Conservation (phyloP, 2,888 invertebrate species). For the Amorpha juglandis region DNA sequence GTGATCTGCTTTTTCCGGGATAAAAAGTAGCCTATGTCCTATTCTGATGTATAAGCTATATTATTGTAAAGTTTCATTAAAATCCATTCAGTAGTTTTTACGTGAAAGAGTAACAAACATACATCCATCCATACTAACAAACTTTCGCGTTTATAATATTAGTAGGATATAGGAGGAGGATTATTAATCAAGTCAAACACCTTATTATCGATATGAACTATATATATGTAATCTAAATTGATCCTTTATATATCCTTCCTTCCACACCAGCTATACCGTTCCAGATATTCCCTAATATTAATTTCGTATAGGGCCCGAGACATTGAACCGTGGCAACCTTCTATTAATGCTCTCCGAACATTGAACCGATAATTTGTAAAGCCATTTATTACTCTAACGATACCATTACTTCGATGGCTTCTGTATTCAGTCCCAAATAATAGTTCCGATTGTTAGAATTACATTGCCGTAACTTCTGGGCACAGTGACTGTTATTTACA, state of each 20-base stretch:
- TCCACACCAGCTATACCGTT: neutral
- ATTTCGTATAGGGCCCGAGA: neutral
- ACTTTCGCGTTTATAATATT: too few species aligned
- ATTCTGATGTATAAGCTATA: too few species aligned
- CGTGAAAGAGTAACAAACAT: too few species aligned
- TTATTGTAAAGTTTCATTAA: too few species aligned
- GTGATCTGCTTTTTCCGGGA: too few species aligned
- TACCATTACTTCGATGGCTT: conserved; percentile 22
- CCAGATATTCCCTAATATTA: neutral
- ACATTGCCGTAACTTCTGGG: conserved; percentile 6
- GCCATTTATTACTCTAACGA: conserved; percentile 22
- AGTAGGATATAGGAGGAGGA: too few species aligned
- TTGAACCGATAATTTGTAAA: conserved; percentile 24
- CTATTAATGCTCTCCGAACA: conserved; percentile 14
- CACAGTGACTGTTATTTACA: conserved; percentile 9
- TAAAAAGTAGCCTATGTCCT: too few species aligned
- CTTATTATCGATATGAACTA: too few species aligned
- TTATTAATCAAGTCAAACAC: too few species aligned
- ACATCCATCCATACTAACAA: too few species aligned
- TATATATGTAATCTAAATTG: neutral
- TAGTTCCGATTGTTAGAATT: conserved; percentile 24
- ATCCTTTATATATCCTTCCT: neutral
- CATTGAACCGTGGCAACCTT: conserved; percentile 10
- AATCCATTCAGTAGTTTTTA: too few species aligned
- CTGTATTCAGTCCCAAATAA: conserved; percentile 19